Conservation (phyloP, 2,113 vertebrate species). For the Elanus axillaris region DNA sequence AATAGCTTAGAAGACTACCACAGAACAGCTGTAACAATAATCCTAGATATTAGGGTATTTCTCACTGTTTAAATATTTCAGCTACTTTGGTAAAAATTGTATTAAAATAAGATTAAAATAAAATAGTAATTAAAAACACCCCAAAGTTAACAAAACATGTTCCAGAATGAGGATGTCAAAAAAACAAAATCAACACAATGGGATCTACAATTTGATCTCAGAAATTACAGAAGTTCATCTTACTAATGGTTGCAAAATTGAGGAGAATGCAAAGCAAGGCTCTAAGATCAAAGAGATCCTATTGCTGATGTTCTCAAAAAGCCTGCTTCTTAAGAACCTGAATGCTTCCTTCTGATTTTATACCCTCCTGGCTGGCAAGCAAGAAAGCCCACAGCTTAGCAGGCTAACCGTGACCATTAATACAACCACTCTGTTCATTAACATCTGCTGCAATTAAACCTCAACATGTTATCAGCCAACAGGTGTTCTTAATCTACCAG, state of each 20-base stretch:
- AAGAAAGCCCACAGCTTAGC: not conserved
- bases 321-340: not conserved
- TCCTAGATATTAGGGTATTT: not conserved
- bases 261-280: not conserved
- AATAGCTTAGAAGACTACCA: not conserved
- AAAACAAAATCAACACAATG: not conserved
- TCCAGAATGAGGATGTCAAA: not conserved
- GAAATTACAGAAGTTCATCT: not conserved
- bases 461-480: not conserved
- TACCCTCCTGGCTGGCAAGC: not conserved
- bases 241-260: not conserved
- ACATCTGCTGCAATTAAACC: not conserved
- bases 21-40: not conserved
- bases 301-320: not conserved
- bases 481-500: not conserved
- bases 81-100: not conserved
- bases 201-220: not conserved
- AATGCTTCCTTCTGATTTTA: not conserved
- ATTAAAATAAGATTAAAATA: constrained; percentile 10
- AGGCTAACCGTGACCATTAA: not conserved
- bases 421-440: not conserved
- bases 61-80: not conserved
- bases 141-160: not conserved
- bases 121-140: not conserved
- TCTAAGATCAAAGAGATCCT: not conserved